These are phyloP conservation scores for Sarcophaga bullata DNA, from an alignment of 1,140 invertebrate genomes.

Conservation along the genomic window DNA sequence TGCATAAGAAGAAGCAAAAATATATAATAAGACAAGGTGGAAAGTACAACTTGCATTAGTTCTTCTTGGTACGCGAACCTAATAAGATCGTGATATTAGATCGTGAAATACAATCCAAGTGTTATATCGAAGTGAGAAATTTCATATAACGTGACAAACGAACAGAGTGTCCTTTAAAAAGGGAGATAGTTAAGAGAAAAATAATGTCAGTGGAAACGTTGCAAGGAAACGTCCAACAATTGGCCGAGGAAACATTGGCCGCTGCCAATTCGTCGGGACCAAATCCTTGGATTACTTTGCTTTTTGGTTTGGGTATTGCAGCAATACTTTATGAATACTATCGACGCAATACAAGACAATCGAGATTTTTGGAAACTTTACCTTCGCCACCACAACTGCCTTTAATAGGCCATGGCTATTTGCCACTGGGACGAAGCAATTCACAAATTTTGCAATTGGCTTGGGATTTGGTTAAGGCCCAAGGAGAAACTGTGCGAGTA, in stretches of 20 bases:
- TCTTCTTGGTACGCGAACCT: neutral
- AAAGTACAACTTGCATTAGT: neutral
- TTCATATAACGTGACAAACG: neutral
- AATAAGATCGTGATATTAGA: neutral
- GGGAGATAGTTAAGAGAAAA: neutral
- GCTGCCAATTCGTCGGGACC: constrained; percentile 6
- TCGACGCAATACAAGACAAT: constrained; percentile 36
- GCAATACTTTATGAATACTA: constrained; percentile 41
- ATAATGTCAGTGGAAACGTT: constrained; percentile 19
- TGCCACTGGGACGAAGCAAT: constrained; percentile 66
- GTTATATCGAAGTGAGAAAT: constrained; percentile 30
- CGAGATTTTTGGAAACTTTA: constrained; percentile 48
- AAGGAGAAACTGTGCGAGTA: constrained; percentile 70
- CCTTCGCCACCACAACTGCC: constrained; percentile 67
- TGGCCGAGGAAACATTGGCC: neutral
- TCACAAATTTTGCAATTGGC: constrained; percentile 49
- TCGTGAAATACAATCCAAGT: neutral
- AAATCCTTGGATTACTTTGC: constrained; percentile 14
- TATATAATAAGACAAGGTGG: neutral
- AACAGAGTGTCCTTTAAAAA: neutral
- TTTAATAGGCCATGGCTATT: constrained; percentile 69
- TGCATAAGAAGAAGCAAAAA: too few relatives aligned
- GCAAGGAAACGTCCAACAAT: neutral
- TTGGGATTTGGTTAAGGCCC: constrained; percentile 55
- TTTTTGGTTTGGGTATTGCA: constrained; percentile 18